phyloP scores from a whole-genome alignment of 2,797 vertebrate species.

The Paguma larvata region DNA sequence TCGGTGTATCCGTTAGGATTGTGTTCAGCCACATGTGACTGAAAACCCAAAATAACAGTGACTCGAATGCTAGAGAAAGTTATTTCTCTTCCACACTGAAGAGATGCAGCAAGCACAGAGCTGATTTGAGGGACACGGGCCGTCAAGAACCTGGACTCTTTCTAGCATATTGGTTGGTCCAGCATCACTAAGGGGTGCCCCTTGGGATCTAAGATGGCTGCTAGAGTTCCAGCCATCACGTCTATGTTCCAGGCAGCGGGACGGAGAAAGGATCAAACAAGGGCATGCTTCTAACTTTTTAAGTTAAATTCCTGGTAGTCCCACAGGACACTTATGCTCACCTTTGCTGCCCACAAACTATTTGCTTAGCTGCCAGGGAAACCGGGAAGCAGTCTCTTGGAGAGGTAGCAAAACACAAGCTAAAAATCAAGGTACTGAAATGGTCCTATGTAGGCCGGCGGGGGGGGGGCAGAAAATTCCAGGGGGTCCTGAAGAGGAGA shows the following conservation, averaged over 20 bases:
- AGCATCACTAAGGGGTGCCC: too few species aligned
- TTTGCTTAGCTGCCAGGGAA: neutral
- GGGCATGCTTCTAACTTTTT: neutral
- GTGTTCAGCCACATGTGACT: neutral
- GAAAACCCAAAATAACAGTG: constrained; percentile 9
- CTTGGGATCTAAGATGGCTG: neutral
- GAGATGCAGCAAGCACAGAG: neutral
- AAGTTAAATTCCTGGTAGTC: neutral
- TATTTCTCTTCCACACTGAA: neutral
- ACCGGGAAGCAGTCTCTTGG: neutral
- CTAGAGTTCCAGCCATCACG: neutral
- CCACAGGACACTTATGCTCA: neutral
- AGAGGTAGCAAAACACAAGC: too few species aligned
- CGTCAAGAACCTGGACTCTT: neutral
- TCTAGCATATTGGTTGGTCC: neutral
- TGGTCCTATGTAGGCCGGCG: neutral
- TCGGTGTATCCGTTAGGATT: neutral
- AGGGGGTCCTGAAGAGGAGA: neutral
- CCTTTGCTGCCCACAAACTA: neutral
- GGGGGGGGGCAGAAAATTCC: neutral
- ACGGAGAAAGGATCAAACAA: neutral
- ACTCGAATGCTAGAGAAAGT: neutral
- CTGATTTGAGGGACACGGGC: neutral
- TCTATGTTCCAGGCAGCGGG: neutral
- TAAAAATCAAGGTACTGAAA: neutral